Evolutionary conservation across 2,113 vertebrate species (phyloP).

Genomic region (Rhinichthys klamathensis): DNA sequence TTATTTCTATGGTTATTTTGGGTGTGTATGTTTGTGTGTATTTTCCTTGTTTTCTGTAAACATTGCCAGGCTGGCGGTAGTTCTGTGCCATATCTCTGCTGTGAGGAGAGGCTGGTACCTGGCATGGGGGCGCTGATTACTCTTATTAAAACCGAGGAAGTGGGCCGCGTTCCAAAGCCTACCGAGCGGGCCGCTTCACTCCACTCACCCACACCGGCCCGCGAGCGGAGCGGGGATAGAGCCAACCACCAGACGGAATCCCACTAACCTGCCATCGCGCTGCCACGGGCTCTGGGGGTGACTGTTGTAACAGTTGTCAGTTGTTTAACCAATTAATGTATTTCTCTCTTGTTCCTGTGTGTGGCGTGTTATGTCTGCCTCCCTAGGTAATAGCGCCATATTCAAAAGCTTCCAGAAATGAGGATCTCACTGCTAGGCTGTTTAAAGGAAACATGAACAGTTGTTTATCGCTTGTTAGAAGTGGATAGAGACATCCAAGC

Average conservation of each 20-base stretch:
- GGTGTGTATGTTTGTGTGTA: slow-evolving; percentile 65
- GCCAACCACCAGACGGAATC: slow-evolving; percentile 91
- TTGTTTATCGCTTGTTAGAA: slow-evolving; percentile 6
- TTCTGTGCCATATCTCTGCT: slow-evolving; percentile 86
- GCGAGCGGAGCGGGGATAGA: slow-evolving; percentile 81
- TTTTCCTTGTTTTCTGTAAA: slow-evolving; percentile 78
- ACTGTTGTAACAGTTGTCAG: slow-evolving; percentile 90
- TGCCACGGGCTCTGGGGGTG: slow-evolving; percentile 92
- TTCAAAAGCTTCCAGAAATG: slow-evolving; percentile 34
- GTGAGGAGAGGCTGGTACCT: slow-evolving; percentile 87
- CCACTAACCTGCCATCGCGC: slow-evolving; percentile 82
- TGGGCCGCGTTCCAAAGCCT: slow-evolving; percentile 95
- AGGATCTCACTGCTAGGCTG: neutral
- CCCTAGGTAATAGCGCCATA: slow-evolving; percentile 41
- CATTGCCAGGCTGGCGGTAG: slow-evolving; percentile 73
- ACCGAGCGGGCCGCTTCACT: slow-evolving; percentile 87
- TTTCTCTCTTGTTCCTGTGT: slow-evolving; percentile 62
- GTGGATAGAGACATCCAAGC: slow-evolving; percentile 2
- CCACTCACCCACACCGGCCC: slow-evolving; percentile 75
- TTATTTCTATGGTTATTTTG: slow-evolving; percentile 39
- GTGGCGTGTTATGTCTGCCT: slow-evolving; percentile 30
- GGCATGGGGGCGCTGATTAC: slow-evolving; percentile 97
- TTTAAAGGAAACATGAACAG: neutral
- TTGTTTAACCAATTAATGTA: slow-evolving; percentile 85
- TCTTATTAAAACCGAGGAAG: slow-evolving; percentile 95